These are phyloP conservation scores for Tyria jacobaeae DNA, from an alignment of 2,888 invertebrate genomes.

Conservation along the genomic window DNA sequence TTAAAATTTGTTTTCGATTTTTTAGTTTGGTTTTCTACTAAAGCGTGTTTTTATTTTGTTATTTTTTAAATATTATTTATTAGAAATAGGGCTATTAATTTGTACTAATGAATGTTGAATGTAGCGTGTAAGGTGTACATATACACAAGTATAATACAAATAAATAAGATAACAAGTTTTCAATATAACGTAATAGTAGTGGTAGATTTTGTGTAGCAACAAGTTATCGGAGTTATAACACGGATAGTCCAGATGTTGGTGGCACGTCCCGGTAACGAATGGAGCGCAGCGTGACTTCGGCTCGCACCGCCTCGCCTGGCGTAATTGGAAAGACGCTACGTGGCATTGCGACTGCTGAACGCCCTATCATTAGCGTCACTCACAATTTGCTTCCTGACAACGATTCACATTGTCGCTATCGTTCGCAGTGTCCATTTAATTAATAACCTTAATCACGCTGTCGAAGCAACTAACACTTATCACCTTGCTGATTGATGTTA, in stretches of 20 bases:
- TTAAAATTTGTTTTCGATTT: too few species aligned
- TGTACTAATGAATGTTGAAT: neutral
- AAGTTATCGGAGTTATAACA: constrained; percentile 69
- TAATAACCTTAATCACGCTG: constrained; percentile 42
- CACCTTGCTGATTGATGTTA: constrained; percentile 15
- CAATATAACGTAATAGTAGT: neutral
- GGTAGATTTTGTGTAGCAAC: constrained; percentile 61
- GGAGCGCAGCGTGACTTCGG: constrained; percentile 78
- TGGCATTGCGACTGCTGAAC: constrained; percentile 69
- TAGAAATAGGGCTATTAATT: too few species aligned
- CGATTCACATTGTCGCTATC: constrained; percentile 51
- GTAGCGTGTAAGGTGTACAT: neutral
- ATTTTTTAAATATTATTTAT: too few species aligned
- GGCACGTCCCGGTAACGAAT: constrained; percentile 81
- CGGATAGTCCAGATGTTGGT: constrained; percentile 74
- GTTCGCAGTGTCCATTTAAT: constrained; percentile 49
- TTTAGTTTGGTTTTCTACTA: too few species aligned
- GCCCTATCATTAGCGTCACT: constrained; percentile 85
- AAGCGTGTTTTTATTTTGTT: too few species aligned
- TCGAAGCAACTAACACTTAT: constrained; percentile 29
- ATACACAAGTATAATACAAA: neutral
- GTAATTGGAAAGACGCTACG: constrained; percentile 77
- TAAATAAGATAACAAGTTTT: neutral
- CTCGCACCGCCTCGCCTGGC: constrained; percentile 55
- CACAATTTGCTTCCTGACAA: constrained; percentile 72